Evolutionary conservation across 2,113 vertebrate genomes (phyloP), one percentile per base, ranked within the genome.

Genomic region (Emydocephalus ijimae): DNA sequence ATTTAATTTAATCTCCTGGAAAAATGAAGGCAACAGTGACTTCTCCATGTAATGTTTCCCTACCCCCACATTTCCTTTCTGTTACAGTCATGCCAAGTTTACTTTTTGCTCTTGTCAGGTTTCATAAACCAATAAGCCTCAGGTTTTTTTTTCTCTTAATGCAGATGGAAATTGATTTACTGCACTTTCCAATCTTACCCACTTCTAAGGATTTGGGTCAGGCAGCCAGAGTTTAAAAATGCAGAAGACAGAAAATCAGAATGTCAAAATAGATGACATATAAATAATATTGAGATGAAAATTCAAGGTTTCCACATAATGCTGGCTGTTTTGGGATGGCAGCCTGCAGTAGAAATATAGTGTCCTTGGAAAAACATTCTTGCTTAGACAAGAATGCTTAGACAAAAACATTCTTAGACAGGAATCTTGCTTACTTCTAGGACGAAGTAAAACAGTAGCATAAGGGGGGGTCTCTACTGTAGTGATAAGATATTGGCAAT

Each of bases 21-120:
- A 48, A 90, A 90, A 88, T 59, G 81, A 81, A 94, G 15, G 50
- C 81, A 74, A 43, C 21, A 23, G 45, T 87, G 81, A 11, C 43
- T 89, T 64, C 56, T 89, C 69, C 55, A 9, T 52, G 15, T 90
- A 56, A 87, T 26, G 9, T 85, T 21, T 61, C 34, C 24, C 26
- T 81, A 21, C 7, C 34, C 18, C 74, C 34, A 43, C 5, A 21
- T 81, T 21, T 81, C 34, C 34, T 43, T 52, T 54, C 52, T 29
- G 64, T 90, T 90, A 52, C 29, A 50, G 45, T 29, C 57, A 87
- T 87, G 59, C 85, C 90, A 74, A 57, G 5, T 87, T 92, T 55
- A 48, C 48, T 55, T 26, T 56, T 74, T 90, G 88, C 89, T 90
- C 74, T 56, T 48, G 90, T 69, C 89, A 91, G 88, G 87, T 92